These are phyloP conservation scores for Peribatodes rhomboidaria DNA, from an alignment of 2,888 invertebrate genomes.

Conservation along the genomic window DNA sequence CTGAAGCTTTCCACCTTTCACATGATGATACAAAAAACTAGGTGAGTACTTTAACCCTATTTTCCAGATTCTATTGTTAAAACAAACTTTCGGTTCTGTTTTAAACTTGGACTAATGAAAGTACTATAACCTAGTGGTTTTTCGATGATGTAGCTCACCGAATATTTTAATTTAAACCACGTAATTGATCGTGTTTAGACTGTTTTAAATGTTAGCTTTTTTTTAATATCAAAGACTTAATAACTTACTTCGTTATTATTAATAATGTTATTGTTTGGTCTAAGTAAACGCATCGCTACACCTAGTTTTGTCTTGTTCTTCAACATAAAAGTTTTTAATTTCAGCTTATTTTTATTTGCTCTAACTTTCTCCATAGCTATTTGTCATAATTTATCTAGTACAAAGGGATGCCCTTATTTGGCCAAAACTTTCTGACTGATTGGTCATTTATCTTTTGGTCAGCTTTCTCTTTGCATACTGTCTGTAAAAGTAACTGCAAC, in stretches of 20 bases:
- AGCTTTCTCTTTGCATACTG: conserved; percentile 44
- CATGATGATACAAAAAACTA: conserved; percentile 78
- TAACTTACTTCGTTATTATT: too few relatives aligned
- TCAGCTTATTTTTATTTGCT: neutral
- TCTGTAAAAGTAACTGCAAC: conserved; percentile 32
- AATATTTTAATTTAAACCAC: too few relatives aligned
- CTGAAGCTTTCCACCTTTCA: conserved; percentile 66
- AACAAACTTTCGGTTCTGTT: too few relatives aligned
- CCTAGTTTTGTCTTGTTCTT: neutral
- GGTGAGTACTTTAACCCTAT: conserved; percentile 65
- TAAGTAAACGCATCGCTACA: too few relatives aligned
- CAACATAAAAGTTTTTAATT: neutral
- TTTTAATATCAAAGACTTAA: too few relatives aligned
- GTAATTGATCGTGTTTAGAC: too few relatives aligned
- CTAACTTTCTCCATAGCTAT: conserved; percentile 41
- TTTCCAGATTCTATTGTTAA: too few relatives aligned
- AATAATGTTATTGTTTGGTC: too few relatives aligned
- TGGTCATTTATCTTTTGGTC: conserved; percentile 46
- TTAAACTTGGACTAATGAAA: too few relatives aligned
- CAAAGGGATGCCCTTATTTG: conserved; percentile 43
- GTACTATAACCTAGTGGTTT: too few relatives aligned
- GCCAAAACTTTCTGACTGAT: conserved; percentile 43
- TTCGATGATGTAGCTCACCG: too few relatives aligned
- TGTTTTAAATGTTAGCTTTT: too few relatives aligned
- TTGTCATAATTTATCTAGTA: conserved; percentile 37